phyloP scores from a whole-genome alignment of 2,113 vertebrate genomes.

The Enhydra lutris region DNA sequence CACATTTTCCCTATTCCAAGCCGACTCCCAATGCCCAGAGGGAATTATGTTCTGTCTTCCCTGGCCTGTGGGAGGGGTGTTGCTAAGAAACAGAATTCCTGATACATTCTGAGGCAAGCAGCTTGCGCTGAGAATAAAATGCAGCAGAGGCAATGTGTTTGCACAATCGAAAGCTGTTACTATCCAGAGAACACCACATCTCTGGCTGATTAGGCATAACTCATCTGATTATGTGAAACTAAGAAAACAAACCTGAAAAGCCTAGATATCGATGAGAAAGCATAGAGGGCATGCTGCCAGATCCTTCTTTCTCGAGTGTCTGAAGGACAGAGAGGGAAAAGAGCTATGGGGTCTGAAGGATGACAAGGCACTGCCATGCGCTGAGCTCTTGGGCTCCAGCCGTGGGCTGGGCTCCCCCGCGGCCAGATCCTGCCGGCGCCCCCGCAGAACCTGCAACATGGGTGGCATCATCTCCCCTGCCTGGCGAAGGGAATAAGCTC shows the following conservation, averaged over 20 bases:
- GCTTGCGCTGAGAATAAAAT: conserved; percentile 58
- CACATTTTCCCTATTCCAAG: conserved; percentile 49
- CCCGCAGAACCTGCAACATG: neutral
- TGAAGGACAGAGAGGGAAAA: neutral
- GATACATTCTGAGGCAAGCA: conserved; percentile 62
- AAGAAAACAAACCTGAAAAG: conserved; percentile 15
- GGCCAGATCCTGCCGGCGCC: neutral
- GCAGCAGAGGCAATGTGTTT: conserved; percentile 13
- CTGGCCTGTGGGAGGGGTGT: conserved; percentile 77
- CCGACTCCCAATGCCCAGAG: conserved; percentile 65
- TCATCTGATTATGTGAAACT: neutral
- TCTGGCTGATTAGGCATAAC: neutral
- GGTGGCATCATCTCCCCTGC: neutral
- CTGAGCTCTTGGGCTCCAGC: rapidly evolving
- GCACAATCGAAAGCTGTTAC: neutral
- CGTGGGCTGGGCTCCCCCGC: rapidly evolving
- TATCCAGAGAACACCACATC: neutral
- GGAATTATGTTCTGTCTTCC: conserved; percentile 72
- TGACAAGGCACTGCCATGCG: neutral
- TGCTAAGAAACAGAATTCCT: conserved; percentile 81
- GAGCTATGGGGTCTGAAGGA: neutral
- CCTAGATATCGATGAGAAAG: neutral
- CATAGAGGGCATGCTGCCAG: too few species aligned
- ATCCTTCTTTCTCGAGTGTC: neutral
- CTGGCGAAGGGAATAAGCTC: neutral